Evolutionary conservation across 2,113 vertebrate species (phyloP), one percentile per base, ranked within the genome.

Genomic region (Aramus guarauna): DNA sequence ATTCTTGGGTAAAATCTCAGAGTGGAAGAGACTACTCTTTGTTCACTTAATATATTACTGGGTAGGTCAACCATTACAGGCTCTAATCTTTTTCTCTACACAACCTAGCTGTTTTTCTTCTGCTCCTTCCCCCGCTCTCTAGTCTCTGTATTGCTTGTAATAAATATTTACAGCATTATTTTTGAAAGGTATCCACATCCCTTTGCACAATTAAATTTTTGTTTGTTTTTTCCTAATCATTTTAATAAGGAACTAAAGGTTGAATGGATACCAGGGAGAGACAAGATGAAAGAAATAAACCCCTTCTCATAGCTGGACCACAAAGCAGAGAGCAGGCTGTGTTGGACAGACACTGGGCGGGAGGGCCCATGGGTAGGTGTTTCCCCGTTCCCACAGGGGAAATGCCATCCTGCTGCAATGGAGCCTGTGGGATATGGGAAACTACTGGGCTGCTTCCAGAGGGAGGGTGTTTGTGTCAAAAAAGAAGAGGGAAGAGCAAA

Each of bases 81-180:
- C 48, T 71, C 78, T 83, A 93, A 94, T 95, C 62, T 96, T 95
- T 82, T 94, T 91, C 75, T 94, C 82, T 72, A 90, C 84, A 76
- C 47, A 85, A 86, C 26, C 92, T 97, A 85, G 96, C 48, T 96
- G 89, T 90, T 97, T 96, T 97, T 85, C 84, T 96, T 94, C 62
- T 92, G 41, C 69, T 94, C 62, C 55, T 91, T 96, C 67, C 75
- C 74, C 75, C 73, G 50, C 66, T 12, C 12, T 39, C 60, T 68
- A 73, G 59, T 80, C 85, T 73, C 84, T 62, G 30, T 82, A 79
- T 68, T 62, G 22, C 39, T 89, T 90, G 47, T 96, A 96, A 97
- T 96, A 98, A 97, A 97, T 97, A 98, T 96, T 97, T 97, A 96
- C 95, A 88, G 86, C 93, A 94, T 96, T 97, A 96, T 97, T 98